Conservation (phyloP, 2,113 vertebrate species). For the Charina bottae region DNA sequence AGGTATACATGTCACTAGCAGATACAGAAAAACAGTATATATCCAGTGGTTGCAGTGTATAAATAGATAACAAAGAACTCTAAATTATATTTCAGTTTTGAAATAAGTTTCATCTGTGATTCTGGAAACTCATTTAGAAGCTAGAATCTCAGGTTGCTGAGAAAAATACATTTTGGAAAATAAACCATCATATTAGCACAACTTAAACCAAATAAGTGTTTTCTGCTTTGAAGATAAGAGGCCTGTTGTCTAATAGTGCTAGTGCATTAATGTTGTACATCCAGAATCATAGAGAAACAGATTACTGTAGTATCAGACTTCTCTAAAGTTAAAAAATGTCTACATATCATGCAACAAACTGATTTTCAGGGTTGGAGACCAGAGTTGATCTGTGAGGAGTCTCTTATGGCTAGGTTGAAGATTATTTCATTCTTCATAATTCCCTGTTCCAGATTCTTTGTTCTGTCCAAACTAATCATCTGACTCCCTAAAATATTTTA, state of each 20-base stretch:
- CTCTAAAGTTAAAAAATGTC: slow-evolving; percentile 58
- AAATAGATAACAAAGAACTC: slow-evolving; percentile 63
- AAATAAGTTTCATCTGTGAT: slow-evolving; percentile 50
- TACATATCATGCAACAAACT: slow-evolving; percentile 41
- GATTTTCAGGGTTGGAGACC: not conserved
- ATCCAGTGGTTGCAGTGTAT: slow-evolving; percentile 48
- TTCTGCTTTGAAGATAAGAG: slow-evolving; percentile 51
- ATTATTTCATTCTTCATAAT: not conserved
- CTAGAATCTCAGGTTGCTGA: slow-evolving; percentile 67
- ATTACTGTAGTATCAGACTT: slow-evolving; percentile 60
- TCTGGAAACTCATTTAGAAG: slow-evolving; percentile 56
- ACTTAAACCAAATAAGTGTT: slow-evolving; percentile 66
- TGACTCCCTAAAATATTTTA: not conserved
- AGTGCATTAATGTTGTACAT: slow-evolving; percentile 47
- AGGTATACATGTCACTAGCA: slow-evolving; percentile 63
- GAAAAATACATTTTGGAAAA: slow-evolving; percentile 57
- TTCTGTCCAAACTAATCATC: not conserved
- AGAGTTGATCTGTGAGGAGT: not conserved
- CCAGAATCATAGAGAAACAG: slow-evolving; percentile 64
- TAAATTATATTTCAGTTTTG: slow-evolving; percentile 50
- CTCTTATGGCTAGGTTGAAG: not conserved
- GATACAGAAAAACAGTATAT: slow-evolving; percentile 56
- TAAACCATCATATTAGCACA: slow-evolving; percentile 64
- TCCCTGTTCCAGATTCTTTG: not conserved
- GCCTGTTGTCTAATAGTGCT: slow-evolving; percentile 59